These are phyloP conservation scores for Brachyptera risi DNA, from an alignment of 2,888 invertebrate genomes.

Conservation along the genomic window DNA sequence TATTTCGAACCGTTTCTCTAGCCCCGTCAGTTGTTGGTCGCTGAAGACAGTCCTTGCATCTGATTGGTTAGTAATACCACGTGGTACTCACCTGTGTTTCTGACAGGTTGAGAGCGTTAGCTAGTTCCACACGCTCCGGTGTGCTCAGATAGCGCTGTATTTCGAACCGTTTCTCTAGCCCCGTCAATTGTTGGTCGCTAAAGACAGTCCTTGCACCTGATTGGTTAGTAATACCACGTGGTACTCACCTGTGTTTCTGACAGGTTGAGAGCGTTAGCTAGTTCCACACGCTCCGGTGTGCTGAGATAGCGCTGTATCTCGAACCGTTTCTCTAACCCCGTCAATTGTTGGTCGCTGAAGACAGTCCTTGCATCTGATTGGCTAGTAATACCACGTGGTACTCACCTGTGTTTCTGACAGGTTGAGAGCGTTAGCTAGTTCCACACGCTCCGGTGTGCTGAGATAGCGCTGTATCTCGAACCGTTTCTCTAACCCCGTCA, in stretches of 20 bases:
- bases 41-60: too few species aligned
- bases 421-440: conserved; percentile 86
- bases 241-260: conserved; percentile 74
- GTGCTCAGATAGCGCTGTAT: conserved; percentile 93
- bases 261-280: conserved; percentile 86
- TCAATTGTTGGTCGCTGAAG: conserved; percentile 60
- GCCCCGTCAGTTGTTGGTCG: conserved; percentile 64
- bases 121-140: conserved; percentile 92
- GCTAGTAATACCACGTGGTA: too few species aligned
- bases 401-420: conserved; percentile 81
- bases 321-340: conserved; percentile 90
- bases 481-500: conserved; percentile 83
- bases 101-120: conserved; percentile 85
- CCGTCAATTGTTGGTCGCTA: conserved; percentile 62
- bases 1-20: conserved; percentile 92
- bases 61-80: too few species aligned
- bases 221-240: neutral
- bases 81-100: conserved; percentile 65
- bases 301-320: conserved; percentile 92
- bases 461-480: conserved; percentile 94
- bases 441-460: conserved; percentile 93
- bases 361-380: too few species aligned
- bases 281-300: conserved; percentile 92
- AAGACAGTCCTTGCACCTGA: conserved; percentile 36
- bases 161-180: conserved; percentile 92